These are phyloP conservation scores for Chionomys nivalis DNA, from an alignment of 2,113 vertebrate species.

Conservation along the genomic window DNA sequence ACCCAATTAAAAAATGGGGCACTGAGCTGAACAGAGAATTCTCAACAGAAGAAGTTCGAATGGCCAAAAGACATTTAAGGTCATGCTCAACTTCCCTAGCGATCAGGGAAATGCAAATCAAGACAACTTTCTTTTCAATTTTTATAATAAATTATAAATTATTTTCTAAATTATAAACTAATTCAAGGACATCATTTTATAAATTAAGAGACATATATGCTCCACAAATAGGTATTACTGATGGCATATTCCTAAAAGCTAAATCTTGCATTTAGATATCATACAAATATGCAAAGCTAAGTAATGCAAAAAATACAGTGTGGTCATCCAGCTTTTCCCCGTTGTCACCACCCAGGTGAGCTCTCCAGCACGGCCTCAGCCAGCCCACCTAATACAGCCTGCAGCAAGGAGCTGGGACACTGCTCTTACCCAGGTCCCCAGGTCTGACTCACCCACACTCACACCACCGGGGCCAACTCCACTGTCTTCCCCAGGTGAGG, in stretches of 20 bases:
- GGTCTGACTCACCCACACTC: not conserved
- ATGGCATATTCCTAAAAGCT: slow-evolving; percentile 20
- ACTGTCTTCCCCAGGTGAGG: not conserved
- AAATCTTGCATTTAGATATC: slow-evolving; percentile 28
- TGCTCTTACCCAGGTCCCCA: not conserved
- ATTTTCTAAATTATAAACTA: not conserved
- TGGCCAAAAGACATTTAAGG: too few relatives aligned
- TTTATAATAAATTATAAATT: not conserved
- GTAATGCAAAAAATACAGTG: not conserved
- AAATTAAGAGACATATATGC: not conserved
- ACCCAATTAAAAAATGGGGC: too few relatives aligned
- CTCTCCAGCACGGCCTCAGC: too few relatives aligned
- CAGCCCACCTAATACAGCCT: not conserved
- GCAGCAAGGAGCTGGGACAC: not conserved
- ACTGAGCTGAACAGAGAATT: too few relatives aligned
- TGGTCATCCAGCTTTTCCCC: not conserved
- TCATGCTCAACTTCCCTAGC: too few relatives aligned
- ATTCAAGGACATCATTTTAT: not conserved
- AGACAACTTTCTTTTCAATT: not conserved
- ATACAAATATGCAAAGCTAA: slow-evolving; percentile 45
- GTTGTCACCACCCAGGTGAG: too few relatives aligned
- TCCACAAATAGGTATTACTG: not conserved
- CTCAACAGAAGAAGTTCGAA: too few relatives aligned
- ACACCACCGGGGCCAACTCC: not conserved
- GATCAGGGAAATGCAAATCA: too few relatives aligned